Conservation (phyloP, 2,113 vertebrate species). For the Pelecanoides urinatrix region DNA sequence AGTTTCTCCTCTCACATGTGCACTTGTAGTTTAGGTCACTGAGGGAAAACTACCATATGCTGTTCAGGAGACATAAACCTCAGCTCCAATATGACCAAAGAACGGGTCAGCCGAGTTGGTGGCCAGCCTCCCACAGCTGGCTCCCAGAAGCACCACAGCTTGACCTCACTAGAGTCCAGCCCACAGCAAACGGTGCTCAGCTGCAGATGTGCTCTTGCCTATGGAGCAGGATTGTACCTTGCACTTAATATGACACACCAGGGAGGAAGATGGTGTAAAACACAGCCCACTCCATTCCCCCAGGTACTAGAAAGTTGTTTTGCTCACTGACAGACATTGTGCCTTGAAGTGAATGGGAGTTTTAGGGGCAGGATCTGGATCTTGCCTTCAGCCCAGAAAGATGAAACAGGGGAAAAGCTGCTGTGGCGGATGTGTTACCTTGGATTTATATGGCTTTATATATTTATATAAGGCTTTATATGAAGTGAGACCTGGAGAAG, state of each 20-base stretch:
- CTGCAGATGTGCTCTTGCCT: neutral
- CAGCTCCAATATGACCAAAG: neutral
- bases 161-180: neutral
- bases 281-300: neutral
- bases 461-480: neutral
- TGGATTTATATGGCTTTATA: neutral
- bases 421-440: neutral
- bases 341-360: neutral
- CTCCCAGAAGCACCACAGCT: neutral
- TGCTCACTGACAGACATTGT: neutral
- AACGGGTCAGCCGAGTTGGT: neutral
- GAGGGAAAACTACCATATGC: neutral
- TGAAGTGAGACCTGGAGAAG: neutral
- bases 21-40: neutral
- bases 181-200: neutral
- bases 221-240: neutral
- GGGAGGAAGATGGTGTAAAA: neutral
- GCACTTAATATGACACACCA: neutral
- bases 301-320: neutral
- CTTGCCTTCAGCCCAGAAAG: neutral
- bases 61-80: neutral
- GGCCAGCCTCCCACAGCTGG: accelerated
- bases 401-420: neutral
- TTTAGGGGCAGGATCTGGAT: neutral
- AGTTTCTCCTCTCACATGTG: neutral